phyloP scores from a whole-genome alignment of 1,140 invertebrate genomes.

The Panulirus ornatus region DNA sequence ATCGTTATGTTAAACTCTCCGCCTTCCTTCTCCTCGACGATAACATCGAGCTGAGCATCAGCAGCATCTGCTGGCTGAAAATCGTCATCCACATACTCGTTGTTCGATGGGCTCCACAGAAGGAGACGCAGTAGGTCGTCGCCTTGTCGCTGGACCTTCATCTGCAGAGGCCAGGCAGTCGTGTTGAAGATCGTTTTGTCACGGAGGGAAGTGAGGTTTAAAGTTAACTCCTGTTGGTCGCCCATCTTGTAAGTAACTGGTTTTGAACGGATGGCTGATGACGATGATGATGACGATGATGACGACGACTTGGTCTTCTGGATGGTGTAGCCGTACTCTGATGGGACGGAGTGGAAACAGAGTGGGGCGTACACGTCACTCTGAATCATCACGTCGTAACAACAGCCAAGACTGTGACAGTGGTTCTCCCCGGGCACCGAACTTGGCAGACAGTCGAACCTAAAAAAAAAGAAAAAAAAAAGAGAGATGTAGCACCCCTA shows the following conservation, averaged over 20 bases:
- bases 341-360: slow-evolving; percentile 69
- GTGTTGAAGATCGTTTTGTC: slow-evolving; percentile 30
- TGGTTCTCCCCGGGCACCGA: background rate
- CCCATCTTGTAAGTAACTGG: background rate
- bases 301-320: background rate
- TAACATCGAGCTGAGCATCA: slow-evolving; percentile 39
- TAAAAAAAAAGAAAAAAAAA: no score
- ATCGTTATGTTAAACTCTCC: slow-evolving; percentile 67
- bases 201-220: slow-evolving; percentile 1
- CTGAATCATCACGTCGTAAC: slow-evolving; percentile 11
- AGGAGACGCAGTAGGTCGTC: slow-evolving; percentile 42
- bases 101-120: slow-evolving; percentile 44
- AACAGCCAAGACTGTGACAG: slow-evolving; percentile 54
- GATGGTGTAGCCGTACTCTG: slow-evolving; percentile 60
- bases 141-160: slow-evolving; percentile 40
- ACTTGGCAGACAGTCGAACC: slow-evolving; percentile 47
- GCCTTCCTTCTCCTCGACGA: slow-evolving; percentile 6
- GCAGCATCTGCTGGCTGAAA: background rate
- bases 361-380: slow-evolving; percentile 27
- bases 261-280: no score
- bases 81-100: slow-evolving; percentile 1
- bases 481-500: no score
- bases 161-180: slow-evolving; percentile 24
- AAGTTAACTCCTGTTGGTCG: background rate
- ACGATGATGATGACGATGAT: no score